Base-by-base conservation (phyloP, 2,797 vertebrate genomes). In the Scolopax rusticola region DNA sequence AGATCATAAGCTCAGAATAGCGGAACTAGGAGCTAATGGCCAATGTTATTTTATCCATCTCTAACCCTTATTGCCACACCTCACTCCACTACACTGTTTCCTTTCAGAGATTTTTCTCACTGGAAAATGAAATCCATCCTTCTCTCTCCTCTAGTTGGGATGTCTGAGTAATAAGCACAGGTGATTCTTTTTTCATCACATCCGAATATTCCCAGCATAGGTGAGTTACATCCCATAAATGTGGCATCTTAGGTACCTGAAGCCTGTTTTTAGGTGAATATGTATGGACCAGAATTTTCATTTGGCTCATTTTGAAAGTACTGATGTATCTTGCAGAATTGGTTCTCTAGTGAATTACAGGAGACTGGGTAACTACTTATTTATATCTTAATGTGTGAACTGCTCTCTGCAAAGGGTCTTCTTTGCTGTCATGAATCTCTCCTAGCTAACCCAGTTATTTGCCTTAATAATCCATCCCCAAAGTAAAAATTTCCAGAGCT, bases 11-110 rank as follows among this genome's bases (percentile, higher is more conserved):
- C 6, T 70, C 51, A 47, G 25, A 33, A 11, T 4, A 70, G n/a
- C 2, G 4, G 19, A 65, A 67, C 30, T 7, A 11, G 47, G 54
- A 73, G 12, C 36, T 77, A 41, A 41, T 17, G 23, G 12, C 6
- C 45, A 68, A 4, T 48, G 24, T 50, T 47, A 21, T 27, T 93
- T 91, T 75, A 71, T 40, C 11, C 28, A 33, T 27, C 53, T 70
- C 57, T 84, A 50, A 68, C 12, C 6, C 5, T 61, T 54, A 45
- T 11, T 40, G n/a, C 6, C n/a, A 56, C 12, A 24, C 53, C 38
- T 78, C 64, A 67, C 11, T 2, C 5, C 15, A 8, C 24, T 53
- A 71, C 23, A 41, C 11, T 0, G 0, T 48, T 69, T 41, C 50
- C 50, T 61, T 94, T 68, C 87, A 43, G 43, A 27, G 41, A 7